Conservation (phyloP, 2,888 invertebrate species). For the Chymomyza amoena region DNA sequence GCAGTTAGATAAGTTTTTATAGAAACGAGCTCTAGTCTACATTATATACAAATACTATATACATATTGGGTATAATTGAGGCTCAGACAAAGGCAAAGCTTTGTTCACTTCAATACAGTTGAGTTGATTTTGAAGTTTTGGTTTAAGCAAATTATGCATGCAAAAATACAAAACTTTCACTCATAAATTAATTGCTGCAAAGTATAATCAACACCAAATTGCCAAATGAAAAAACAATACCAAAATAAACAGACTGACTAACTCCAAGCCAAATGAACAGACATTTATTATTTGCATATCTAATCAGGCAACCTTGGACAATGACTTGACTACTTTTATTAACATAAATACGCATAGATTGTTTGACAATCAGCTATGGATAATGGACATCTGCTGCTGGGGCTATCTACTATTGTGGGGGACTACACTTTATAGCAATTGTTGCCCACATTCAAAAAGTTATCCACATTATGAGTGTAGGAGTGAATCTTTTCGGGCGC, state of each 20-base stretch:
- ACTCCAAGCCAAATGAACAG: neutral
- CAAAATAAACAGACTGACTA: neutral
- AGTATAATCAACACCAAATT: slow-evolving; percentile 22
- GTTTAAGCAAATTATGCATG: slow-evolving; percentile 43
- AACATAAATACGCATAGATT: neutral
- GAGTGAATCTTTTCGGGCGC: neutral
- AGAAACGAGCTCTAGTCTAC: slow-evolving; percentile 13
- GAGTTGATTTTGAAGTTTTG: neutral
- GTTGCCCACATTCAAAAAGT: neutral
- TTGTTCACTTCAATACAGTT: slow-evolving; percentile 30
- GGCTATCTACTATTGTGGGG: neutral
- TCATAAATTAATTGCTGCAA: slow-evolving; percentile 67
- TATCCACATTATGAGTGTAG: neutral
- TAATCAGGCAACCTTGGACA: slow-evolving; percentile 35
- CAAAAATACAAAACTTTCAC: slow-evolving; percentile 64
- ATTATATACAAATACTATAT: slow-evolving; percentile 24
- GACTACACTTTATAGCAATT: neutral
- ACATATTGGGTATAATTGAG: slow-evolving; percentile 13
- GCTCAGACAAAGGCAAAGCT: slow-evolving; percentile 50
- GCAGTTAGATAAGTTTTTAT: slow-evolving; percentile 48
- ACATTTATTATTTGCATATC: slow-evolving; percentile 17
- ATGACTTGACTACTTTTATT: neutral
- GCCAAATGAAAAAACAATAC: slow-evolving; percentile 7
- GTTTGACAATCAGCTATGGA: neutral
- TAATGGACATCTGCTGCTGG: neutral